phyloP scores from a whole-genome alignment of 1,140 invertebrate genomes.

The Lasaia peninsularis region DNA sequence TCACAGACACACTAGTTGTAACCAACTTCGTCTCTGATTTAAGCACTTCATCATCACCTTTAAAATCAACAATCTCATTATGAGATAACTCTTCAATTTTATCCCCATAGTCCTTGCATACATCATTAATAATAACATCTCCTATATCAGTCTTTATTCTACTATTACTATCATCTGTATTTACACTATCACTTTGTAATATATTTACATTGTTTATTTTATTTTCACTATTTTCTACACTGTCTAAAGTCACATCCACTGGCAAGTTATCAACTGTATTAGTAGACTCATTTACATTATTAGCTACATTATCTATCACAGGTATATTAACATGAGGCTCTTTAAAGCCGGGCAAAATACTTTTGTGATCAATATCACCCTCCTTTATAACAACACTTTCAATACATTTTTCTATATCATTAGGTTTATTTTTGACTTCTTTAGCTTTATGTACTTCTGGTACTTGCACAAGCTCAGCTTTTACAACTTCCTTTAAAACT shows the following conservation, averaged over 20 bases:
- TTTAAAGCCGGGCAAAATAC: constrained; percentile 9
- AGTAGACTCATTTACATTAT: constrained; percentile 7
- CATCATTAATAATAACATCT: constrained; percentile 19
- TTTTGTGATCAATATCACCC: constrained; percentile 13
- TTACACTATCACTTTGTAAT: constrained; percentile 11
- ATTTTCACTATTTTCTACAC: constrained; percentile 20
- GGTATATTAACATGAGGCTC: constrained; percentile 10
- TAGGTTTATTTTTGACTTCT: background rate
- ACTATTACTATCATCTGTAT: constrained; percentile 27
- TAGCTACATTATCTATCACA: constrained; percentile 9
- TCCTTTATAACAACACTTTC: constrained; percentile 15
- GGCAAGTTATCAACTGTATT: constrained; percentile 10
- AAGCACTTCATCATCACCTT: constrained; percentile 31
- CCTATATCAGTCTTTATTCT: constrained; percentile 20
- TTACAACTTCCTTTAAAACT: constrained; percentile 11
- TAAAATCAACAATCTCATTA: constrained; percentile 34
- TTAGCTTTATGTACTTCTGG: constrained; percentile 10
- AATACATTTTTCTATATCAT: constrained; percentile 13
- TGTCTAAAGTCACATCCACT: constrained; percentile 7
- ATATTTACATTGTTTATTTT: constrained; percentile 18
- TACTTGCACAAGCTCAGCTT: constrained; percentile 14
- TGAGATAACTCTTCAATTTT: constrained; percentile 37
- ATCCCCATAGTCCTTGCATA: constrained; percentile 30
- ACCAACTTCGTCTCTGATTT: constrained; percentile 51
- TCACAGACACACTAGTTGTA: constrained; percentile 43